These are phyloP conservation scores for Drosophila erecta DNA, from an alignment of 1,140 invertebrate genomes.

Conservation along the genomic window DNA sequence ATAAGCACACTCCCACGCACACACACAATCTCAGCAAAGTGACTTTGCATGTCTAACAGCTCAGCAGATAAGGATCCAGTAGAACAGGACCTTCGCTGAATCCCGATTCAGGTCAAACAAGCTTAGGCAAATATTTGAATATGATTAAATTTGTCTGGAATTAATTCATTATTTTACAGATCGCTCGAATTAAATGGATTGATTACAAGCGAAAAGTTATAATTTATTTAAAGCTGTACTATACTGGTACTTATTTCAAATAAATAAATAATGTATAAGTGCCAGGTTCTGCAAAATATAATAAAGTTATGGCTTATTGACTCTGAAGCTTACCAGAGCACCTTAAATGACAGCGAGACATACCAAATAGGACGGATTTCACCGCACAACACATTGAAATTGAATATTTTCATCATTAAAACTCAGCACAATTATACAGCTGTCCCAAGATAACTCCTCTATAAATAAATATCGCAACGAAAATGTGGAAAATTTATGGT, in stretches of 20 bases:
- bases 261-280: too few relatives aligned
- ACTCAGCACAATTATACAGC: conserved; percentile 17
- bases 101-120: conserved; percentile 30
- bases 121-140: conserved; percentile 13
- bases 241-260: too few relatives aligned
- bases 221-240: too few relatives aligned
- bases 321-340: too few relatives aligned
- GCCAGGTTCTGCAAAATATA: too few relatives aligned
- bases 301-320: too few relatives aligned
- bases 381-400: background rate
- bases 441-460: background rate
- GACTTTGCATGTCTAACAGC: conserved; percentile 66
- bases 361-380: too few relatives aligned
- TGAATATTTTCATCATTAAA: background rate
- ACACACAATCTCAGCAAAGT: conserved; percentile 50
- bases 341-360: too few relatives aligned
- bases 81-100: conserved; percentile 21
- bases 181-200: too few relatives aligned
- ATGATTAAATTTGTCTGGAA: conserved; percentile 13
- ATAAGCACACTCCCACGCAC: conserved; percentile 40
- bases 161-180: conserved; percentile 6
- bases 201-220: background rate
- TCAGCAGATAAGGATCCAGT: conserved; percentile 48
- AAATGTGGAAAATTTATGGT: conserved; percentile 8
- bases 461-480: conserved; percentile 21